These are phyloP conservation scores for Trichogramma dendrolimi DNA, from an alignment of 2,888 invertebrate genomes.

Conservation along the genomic window DNA sequence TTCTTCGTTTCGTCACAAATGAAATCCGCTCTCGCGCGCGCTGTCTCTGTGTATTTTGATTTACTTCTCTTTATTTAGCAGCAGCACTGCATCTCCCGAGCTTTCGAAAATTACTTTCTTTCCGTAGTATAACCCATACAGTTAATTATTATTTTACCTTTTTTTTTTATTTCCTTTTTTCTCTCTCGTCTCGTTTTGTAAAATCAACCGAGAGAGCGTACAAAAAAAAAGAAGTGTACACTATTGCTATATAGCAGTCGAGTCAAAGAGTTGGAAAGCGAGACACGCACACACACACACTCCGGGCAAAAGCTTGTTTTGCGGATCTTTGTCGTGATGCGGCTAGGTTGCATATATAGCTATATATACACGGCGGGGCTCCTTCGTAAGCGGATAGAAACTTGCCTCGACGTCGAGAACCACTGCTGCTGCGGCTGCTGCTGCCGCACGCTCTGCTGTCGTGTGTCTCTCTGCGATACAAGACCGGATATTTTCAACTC, in stretches of 20 bases:
- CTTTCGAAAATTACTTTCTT: constrained; percentile 1
- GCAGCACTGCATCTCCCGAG: neutral
- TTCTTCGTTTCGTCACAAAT: neutral
- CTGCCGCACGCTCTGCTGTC: constrained; percentile 3
- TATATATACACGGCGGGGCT: neutral
- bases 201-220: too few species aligned
- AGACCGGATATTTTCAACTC: constrained; percentile 28
- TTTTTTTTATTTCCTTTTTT: too few species aligned
- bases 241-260: too few species aligned
- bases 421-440: neutral
- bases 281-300: too few species aligned
- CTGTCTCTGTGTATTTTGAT: too few species aligned
- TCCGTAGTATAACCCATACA: neutral
- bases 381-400: constrained; percentile 30
- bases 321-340: constrained; percentile 21
- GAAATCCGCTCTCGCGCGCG: too few species aligned
- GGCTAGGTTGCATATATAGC: too few species aligned
- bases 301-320: constrained; percentile 22
- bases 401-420: constrained; percentile 11
- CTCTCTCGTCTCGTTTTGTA: too few species aligned
- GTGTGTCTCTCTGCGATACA: constrained; percentile 5
- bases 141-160: too few species aligned
- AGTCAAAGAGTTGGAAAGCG: too few species aligned
- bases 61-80: too few species aligned
- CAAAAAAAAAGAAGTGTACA: too few species aligned